Percentiles rank a stretch among this genome's conserved stretches.
Conservation (phyloP, 2,888 invertebrate genomes). For the Chesias legatella region DNA sequence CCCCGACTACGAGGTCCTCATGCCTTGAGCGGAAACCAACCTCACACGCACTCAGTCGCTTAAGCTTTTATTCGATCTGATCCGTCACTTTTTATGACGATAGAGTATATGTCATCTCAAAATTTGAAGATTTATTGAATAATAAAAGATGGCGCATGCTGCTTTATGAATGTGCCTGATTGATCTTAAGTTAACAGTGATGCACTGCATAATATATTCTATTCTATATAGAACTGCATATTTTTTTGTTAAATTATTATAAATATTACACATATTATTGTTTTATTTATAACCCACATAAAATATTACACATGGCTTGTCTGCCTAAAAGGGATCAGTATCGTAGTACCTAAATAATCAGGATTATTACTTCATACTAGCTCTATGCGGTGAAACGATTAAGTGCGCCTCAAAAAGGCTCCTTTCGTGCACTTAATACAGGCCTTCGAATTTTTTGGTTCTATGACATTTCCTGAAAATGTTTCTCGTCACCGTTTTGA, state of each 20-base stretch:
- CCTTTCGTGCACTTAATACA: too few relatives aligned
- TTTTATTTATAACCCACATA: not conserved
- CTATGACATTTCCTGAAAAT: too few relatives aligned
- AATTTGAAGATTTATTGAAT: too few relatives aligned
- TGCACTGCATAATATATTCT: slow-evolving; percentile 50
- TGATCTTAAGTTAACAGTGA: slow-evolving; percentile 29
- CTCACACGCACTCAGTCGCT: slow-evolving; percentile 22
- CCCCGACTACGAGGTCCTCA: slow-evolving; percentile 90
- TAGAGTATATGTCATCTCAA: slow-evolving; percentile 10
- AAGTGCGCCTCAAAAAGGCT: too few relatives aligned
- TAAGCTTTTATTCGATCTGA: slow-evolving; percentile 12
- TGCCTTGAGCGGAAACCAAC: slow-evolving; percentile 47
- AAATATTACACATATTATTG: slow-evolving; percentile 8
- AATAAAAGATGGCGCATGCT: slow-evolving; percentile 17
- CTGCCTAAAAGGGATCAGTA: not conserved
- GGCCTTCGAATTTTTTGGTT: too few relatives aligned
- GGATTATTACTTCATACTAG: too few relatives aligned
- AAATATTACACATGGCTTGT: not conserved
- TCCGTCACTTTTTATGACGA: too few relatives aligned
- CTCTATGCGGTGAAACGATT: too few relatives aligned
- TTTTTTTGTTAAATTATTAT: slow-evolving; percentile 34
- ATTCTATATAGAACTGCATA: slow-evolving; percentile 29
- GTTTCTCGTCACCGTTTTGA: too few relatives aligned
- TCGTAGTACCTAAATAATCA: too few relatives aligned
- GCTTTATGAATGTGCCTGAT: slow-evolving; percentile 27